Percentiles rank a stretch among this genome's conserved stretches.
Evolutionary conservation across 1,140 invertebrate genomes (phyloP).

Genomic region (Yoshiicerus persimilis): DNA sequence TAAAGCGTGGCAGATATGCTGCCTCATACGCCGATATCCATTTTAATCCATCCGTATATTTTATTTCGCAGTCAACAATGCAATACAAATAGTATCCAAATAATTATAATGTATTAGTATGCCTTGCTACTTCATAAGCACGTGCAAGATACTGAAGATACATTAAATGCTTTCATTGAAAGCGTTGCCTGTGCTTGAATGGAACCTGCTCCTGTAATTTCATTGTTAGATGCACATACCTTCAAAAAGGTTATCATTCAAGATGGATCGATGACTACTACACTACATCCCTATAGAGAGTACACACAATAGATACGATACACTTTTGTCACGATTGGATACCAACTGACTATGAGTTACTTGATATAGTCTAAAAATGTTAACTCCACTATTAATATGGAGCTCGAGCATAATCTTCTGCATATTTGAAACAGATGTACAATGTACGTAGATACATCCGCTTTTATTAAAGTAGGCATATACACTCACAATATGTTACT

Average conservation of each 20-base stretch:
- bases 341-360: no score
- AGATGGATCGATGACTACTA: not conserved
- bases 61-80: not conserved
- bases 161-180: not conserved
- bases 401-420: no score
- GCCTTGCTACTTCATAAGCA: not conserved
- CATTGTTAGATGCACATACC: not conserved
- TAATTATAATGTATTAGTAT: not conserved
- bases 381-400: no score
- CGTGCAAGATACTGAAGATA: not conserved
- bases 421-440: no score
- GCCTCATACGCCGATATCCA: not conserved
- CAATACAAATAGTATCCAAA: no score
- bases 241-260: not conserved
- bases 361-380: no score
- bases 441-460: no score
- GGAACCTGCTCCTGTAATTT: not conserved
- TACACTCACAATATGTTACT: no score
- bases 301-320: slow-evolving; percentile 11
- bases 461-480: no score
- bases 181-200: not conserved
- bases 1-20: not conserved
- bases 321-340: not conserved
- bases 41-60: not conserved
- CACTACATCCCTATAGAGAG: not conserved